Evolutionary conservation across 2,797 vertebrate genomes (phyloP), one percentile per base, ranked within the genome.

Genomic region (Harpagifer antarcticus): DNA sequence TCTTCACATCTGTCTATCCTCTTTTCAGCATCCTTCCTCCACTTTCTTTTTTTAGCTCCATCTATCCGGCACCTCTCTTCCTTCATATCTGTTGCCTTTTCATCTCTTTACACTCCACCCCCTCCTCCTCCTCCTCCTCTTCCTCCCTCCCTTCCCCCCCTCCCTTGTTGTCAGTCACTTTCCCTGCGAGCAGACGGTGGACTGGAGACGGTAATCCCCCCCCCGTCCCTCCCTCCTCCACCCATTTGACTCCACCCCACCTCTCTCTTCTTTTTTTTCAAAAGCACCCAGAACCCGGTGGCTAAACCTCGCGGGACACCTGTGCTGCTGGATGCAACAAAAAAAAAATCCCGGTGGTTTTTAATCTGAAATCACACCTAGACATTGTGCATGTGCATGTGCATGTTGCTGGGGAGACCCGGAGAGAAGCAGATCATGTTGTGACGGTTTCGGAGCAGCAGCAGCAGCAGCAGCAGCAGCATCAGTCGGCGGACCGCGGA

Each of bases 131-230:
- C 4, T 8, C 5, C 68, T 69, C 71, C 14, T 47, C 42, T 3
- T 2, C 48, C 48, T 3, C 17, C 33, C 62, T 55, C 45, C 67
- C 50, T 49, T 27, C 82, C 81, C 78, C 88, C 73, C 31, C 83
- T 85, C 88, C 77, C 79, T 89, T 84, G 84, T 83, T 93, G 90
- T 92, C 86, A 92, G 81, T 92, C 93, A 92, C 91, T 93, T 89
- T 90, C 89, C 81, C 91, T 71, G 74, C 47, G 65, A 90, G 90
- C 89, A 90, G 91, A 90, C 92, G 82, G 82, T 88, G 86, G 81
- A 88, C 68, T 56, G 54, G 73, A 73, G 72, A 78, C 87, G 15
- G 88, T 91, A 93, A 90, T 91, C 88, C 92, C 64, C 86, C 78
- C 13, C 11, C 23, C 3, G 23, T n/a, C 23, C 59, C 71, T 67